Conservation (phyloP, 2,113 vertebrate genomes). For the Fukomys damarensis region DNA sequence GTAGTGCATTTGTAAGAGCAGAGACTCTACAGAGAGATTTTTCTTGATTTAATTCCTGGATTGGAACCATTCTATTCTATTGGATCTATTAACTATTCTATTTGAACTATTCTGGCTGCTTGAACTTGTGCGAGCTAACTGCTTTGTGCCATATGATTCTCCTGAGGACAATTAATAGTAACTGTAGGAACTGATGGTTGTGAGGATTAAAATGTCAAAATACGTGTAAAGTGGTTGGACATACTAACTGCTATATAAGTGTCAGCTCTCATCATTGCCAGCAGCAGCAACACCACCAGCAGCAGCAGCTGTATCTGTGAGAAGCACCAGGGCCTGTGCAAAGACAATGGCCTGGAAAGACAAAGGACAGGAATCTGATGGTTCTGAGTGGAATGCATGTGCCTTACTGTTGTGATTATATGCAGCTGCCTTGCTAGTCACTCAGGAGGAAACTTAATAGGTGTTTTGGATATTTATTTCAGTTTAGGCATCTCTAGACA, state of each 20-base stretch:
- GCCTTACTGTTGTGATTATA: not conserved
- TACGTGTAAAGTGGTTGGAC: not conserved
- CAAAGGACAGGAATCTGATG: not conserved
- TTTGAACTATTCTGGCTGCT: not conserved
- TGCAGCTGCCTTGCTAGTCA: not conserved
- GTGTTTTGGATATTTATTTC: not conserved
- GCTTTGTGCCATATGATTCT: not conserved
- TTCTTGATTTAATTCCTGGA: not conserved
- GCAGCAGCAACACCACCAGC: not conserved
- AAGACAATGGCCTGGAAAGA: not conserved
- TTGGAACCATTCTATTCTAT: not conserved
- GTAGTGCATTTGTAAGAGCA: not conserved
- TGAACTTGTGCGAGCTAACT: not conserved
- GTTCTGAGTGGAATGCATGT: not conserved
- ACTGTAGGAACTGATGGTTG: not conserved
- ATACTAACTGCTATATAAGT: rapidly evolving
- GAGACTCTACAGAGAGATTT: not conserved
- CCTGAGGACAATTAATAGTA: not conserved
- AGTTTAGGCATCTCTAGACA: not conserved
- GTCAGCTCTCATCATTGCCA: not conserved
- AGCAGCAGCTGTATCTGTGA: not conserved
- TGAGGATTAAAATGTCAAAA: not conserved
- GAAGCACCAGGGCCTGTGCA: rapidly evolving
- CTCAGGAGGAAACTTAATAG: not conserved
- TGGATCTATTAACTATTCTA: not conserved